phyloP scores from a whole-genome alignment of 2,888 invertebrate genomes.

The Amblyjoppa fuscipennis region DNA sequence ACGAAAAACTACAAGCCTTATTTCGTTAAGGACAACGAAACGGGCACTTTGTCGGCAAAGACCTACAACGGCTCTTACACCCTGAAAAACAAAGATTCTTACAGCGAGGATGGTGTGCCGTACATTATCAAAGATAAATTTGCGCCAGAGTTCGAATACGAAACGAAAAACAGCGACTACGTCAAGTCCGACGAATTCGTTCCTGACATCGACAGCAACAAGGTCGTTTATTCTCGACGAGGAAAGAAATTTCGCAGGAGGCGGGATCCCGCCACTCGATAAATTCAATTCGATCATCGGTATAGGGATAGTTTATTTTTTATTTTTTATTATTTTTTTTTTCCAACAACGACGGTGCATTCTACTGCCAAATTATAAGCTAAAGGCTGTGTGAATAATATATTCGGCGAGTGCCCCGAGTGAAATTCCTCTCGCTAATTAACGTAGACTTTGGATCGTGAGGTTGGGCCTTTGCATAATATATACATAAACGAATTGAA shows the following conservation, averaged over 20 bases:
- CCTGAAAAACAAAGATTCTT: slow-evolving; percentile 65
- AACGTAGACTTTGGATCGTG: slow-evolving; percentile 18
- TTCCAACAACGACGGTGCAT: slow-evolving; percentile 51
- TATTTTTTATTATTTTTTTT: neutral
- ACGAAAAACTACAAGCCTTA: slow-evolving; percentile 78
- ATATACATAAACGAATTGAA: slow-evolving; percentile 6
- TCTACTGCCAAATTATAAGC: slow-evolving; percentile 62
- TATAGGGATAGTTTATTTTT: neutral
- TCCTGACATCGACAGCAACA: slow-evolving; percentile 46
- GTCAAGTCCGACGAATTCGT: slow-evolving; percentile 59
- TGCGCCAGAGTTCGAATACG: slow-evolving; percentile 62
- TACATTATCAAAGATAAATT: slow-evolving; percentile 70
- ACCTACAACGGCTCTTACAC: slow-evolving; percentile 68
- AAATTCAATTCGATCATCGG: slow-evolving; percentile 24
- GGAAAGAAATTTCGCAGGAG: slow-evolving; percentile 68
- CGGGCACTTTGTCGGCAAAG: slow-evolving; percentile 62
- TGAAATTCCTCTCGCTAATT: slow-evolving; percentile 10
- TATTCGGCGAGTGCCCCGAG: slow-evolving; percentile 37
- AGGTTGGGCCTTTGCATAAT: slow-evolving; percentile 2
- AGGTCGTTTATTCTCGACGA: slow-evolving; percentile 33
- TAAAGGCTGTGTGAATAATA: slow-evolving; percentile 62
- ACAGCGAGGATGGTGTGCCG: slow-evolving; percentile 61
- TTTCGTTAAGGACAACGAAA: slow-evolving; percentile 76
- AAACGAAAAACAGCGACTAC: slow-evolving; percentile 59
- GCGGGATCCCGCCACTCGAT: slow-evolving; percentile 59